phyloP scores from a whole-genome alignment of 2,888 invertebrate genomes.

The Nudaria mundana region DNA sequence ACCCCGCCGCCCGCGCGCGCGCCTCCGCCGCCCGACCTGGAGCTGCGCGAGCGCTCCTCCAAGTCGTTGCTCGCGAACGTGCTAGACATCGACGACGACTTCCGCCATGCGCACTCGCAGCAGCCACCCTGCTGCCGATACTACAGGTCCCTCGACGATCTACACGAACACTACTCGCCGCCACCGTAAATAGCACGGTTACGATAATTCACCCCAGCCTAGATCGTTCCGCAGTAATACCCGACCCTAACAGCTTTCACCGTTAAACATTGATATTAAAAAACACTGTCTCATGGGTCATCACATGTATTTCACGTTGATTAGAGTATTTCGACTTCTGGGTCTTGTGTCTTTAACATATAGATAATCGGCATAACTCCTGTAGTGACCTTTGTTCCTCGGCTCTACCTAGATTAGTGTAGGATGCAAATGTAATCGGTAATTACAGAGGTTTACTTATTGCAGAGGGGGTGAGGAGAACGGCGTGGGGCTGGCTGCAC shows the following conservation, averaged over 20 bases:
- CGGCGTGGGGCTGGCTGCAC: conserved; percentile 89
- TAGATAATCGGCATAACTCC: conserved; percentile 69
- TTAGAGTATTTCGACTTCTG: conserved; percentile 42
- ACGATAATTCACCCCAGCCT: conserved; percentile 76
- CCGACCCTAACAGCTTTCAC: conserved; percentile 68
- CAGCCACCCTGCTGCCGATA: conserved; percentile 88
- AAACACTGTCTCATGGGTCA: conserved; percentile 38
- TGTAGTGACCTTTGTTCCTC: conserved; percentile 74
- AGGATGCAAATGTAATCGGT: conserved; percentile 66
- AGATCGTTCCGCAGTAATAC: conserved; percentile 74
- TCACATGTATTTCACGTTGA: conserved; percentile 42
- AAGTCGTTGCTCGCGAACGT: conserved; percentile 98
- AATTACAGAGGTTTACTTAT: conserved; percentile 64
- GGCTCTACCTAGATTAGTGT: conserved; percentile 66
- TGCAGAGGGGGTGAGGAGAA: conserved; percentile 82
- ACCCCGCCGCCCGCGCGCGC: conserved; percentile 84
- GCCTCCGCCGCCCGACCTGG: conserved; percentile 91
- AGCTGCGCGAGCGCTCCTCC: conserved; percentile 94
- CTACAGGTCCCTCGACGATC: conserved; percentile 86
- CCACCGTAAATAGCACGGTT: conserved; percentile 81
- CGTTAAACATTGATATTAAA: conserved; percentile 32
- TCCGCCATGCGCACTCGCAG: conserved; percentile 89
- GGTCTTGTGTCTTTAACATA: conserved; percentile 60
- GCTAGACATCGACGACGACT: conserved; percentile 98
- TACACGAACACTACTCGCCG: conserved; percentile 81